Evolutionary conservation across 1,140 invertebrate genomes (phyloP).

Genomic region (Calliopsis andreniformis): DNA sequence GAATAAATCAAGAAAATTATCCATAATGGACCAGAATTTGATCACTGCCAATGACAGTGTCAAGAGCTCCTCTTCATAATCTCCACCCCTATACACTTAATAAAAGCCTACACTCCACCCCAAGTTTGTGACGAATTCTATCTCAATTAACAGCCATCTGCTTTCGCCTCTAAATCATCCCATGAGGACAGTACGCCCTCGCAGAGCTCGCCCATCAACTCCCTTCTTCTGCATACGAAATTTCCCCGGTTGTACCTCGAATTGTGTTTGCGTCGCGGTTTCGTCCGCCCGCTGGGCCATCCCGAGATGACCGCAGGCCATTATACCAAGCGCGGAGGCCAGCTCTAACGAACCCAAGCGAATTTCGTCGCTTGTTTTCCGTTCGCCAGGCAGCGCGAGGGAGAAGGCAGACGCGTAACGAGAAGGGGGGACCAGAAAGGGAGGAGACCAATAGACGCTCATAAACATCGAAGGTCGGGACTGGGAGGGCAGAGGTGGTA

Average conservation of each 20-base stretch:
- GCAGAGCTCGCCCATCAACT: not conserved
- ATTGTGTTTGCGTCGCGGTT: slow-evolving; percentile 47
- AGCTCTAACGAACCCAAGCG: slow-evolving; percentile 16
- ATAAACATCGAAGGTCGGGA: slow-evolving; percentile 27
- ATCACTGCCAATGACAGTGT: no score
- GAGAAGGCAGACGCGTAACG: not conserved
- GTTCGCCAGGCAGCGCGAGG: slow-evolving; percentile 12
- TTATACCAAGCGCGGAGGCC: not conserved
- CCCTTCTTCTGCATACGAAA: slow-evolving; percentile 40
- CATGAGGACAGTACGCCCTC: not conserved
- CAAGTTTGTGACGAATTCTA: no score
- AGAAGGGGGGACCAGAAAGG: slow-evolving; percentile 9
- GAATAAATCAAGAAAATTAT: no score
- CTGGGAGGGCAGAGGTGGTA: slow-evolving; percentile 24
- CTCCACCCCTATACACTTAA: no score
- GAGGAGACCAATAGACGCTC: not conserved
- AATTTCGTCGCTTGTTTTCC: slow-evolving; percentile 37
- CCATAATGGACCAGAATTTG: no score
- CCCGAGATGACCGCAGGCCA: slow-evolving; percentile 39
- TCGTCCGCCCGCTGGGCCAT: not conserved
- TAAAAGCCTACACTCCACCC: no score
- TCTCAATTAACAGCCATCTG: not conserved
- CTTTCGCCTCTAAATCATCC: not conserved
- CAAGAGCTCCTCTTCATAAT: no score
- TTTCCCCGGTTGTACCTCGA: slow-evolving; percentile 23